Base-by-base conservation (phyloP, 1,140 invertebrate species). In the Lordiphosa clarofinis region DNA sequence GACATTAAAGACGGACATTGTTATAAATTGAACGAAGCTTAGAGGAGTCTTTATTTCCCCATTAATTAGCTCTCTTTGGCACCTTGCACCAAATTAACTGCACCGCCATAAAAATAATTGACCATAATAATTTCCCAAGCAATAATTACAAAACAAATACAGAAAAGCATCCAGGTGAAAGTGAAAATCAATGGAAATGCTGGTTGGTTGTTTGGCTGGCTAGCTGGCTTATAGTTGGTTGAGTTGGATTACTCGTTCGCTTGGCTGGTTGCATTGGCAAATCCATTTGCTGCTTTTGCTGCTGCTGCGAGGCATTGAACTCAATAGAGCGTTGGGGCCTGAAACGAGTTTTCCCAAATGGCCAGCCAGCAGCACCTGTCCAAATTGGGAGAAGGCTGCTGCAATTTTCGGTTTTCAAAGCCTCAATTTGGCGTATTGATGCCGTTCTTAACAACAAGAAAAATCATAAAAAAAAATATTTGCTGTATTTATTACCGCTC, bases 181-280 rank as follows among this genome's bases (percentile, higher is more conserved):
- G 78, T 79, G 74, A 78, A 78, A 78, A 60, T 78, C 56, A 79
- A 64, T 68, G 62, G 44, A 60, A 65, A 71, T 71, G 54, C 11
- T 37, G n/a, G 39, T 15, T 12, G 28, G 40, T n/a, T 53, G 10
- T 11, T 44, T 12, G 21, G 21, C 21, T 24, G 21, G 21, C 21
- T 19, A 4, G 21, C 21, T 24, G 21, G 21, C 21, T 24, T 24
- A 24, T 24, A 24, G 21, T 24, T 24, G 21, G 21, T 24, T 24
- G 21, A 24, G 21, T 24, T 24, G 21, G 21, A 24, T 24, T 24
- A 24, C 21, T 24, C 21, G 21, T 24, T 24, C 21, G 21, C 21
- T 24, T 24, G 21, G 11, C 21, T 33, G 24, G n/a, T n/a, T 28
- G 24, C 24, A 28, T 28, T 61, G 50, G 52, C 52, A 48, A 62